Base-by-base conservation (phyloP, 2,797 vertebrate genomes). In the Clarias pachynema region DNA sequence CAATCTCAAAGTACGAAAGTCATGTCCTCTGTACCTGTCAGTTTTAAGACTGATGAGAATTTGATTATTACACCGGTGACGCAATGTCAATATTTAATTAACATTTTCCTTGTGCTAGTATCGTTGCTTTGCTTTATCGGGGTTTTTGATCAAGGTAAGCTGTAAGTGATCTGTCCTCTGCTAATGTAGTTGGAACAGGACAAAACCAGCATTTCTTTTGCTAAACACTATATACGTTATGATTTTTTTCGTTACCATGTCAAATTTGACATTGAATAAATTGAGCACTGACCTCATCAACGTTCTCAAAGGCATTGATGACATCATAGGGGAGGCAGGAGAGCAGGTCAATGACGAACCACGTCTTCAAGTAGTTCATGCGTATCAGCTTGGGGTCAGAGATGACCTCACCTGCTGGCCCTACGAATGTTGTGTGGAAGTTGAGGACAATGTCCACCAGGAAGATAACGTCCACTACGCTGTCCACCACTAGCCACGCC, bases 341-440 rank as follows among this genome's bases (percentile, higher is more conserved):
- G 82, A 99, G 95, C 89, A 99, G 96, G 92, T 99, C 98, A 2
- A 99, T 99, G 81, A 99, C 97, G 89, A 99, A 99, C 98, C 98
- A 99, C 0, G 98, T 99, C 96, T 99, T 99, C 95, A 99, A 89
- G 95, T 99, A 99, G 95, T 99, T 99, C 97, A 99, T 99, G 22
- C 98, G 97, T 83, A 99, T 99, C 86, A 99, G 96, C 89, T 99
- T 99, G 84, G 98, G 98, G 94, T 99, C 98, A 0, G 98, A 99
- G 93, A 99, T 99, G 86, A 99, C 98, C 91, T 99, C 98, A 68
- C 98, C 98, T 0, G 97, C 98, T 0, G 98, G 98, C 10, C 98
- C 98, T n/a, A 99, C 98, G 44, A 99, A 99, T 0, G 98, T 99
- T 78, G 98, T 99, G 89, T 99, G 98, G 92, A 99, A 99, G 93